These are phyloP conservation scores for Scaptodrosophila lebanonensis DNA, from an alignment of 1,140 invertebrate genomes.

Conservation along the genomic window DNA sequence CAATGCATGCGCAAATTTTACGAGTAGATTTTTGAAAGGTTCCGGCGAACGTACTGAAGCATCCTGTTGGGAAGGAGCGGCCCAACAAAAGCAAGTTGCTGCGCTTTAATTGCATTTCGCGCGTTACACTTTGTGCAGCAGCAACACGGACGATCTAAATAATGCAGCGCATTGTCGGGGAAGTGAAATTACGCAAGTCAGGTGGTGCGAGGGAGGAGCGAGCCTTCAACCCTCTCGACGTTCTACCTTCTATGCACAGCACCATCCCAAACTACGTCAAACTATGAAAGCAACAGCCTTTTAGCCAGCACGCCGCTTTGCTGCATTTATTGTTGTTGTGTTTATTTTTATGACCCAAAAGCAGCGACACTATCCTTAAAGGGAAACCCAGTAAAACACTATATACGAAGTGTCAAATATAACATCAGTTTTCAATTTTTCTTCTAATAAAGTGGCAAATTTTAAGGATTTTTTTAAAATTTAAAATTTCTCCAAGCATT, in stretches of 20 bases:
- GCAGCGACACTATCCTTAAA: slow-evolving; percentile 63
- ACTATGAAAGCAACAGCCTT: slow-evolving; percentile 20
- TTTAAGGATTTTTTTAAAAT: no score
- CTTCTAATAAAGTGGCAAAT: no score
- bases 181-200: slow-evolving; percentile 10
- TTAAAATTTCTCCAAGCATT: no score
- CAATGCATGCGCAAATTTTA: slow-evolving; percentile 66
- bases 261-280: no score
- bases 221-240: slow-evolving; percentile 15
- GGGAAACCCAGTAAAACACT: no score
- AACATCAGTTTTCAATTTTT: no score
- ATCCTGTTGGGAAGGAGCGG: no score
- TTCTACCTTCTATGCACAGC: neutral
- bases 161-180: slow-evolving; percentile 65
- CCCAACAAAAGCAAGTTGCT: slow-evolving; percentile 6
- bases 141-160: slow-evolving; percentile 67
- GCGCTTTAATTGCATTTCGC: slow-evolving; percentile 68
- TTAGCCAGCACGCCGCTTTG: slow-evolving; percentile 17
- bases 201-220: slow-evolving; percentile 12
- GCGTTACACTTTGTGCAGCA: slow-evolving; percentile 27
- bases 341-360: slow-evolving; percentile 69
- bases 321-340: slow-evolving; percentile 13
- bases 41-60: slow-evolving; percentile 20
- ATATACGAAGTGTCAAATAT: no score
- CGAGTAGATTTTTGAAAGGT: slow-evolving; percentile 69